phyloP scores from a whole-genome alignment of 2,113 vertebrate species.

The Motacilla alba region DNA sequence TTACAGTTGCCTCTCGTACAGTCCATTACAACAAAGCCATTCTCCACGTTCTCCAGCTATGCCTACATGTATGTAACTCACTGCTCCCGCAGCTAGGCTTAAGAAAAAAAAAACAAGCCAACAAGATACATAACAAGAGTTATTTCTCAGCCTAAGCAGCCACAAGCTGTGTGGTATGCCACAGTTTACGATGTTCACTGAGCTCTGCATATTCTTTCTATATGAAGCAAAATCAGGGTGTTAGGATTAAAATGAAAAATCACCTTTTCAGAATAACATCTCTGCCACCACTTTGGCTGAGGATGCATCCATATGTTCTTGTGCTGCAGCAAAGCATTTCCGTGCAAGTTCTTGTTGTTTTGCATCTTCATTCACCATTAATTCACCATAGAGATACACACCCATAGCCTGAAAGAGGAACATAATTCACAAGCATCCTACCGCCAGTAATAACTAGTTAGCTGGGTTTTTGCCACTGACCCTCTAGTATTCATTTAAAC shows the following conservation, averaged over 20 bases:
- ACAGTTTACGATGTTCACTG: background rate
- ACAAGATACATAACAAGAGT: background rate
- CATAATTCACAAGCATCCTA: background rate
- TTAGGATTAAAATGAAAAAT: conserved; percentile 22
- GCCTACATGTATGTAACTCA: background rate
- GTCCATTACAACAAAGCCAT: background rate
- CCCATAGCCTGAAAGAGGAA: conserved; percentile 88
- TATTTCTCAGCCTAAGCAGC: background rate
- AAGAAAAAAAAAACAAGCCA: background rate
- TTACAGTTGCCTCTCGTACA: background rate
- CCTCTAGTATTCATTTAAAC: background rate
- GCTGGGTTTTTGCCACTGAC: background rate
- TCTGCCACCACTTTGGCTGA: conserved; percentile 86
- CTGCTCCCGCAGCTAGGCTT: background rate
- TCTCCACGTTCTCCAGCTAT: background rate
- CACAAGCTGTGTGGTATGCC: background rate
- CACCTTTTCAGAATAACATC: conserved; percentile 90
- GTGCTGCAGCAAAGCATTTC: conserved; percentile 80
- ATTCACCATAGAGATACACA: conserved; percentile 93
- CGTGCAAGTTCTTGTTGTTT: conserved; percentile 86
- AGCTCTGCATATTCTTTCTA: background rate
- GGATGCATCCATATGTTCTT: conserved; percentile 85
- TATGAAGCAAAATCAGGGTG: background rate
- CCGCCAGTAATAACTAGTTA: background rate
- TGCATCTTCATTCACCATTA: conserved; percentile 91